Percentiles rank a stretch among this genome's conserved stretches.
Evolutionary conservation across 2,113 vertebrate genomes (phyloP).

Genomic region (Syngnathus typhle): DNA sequence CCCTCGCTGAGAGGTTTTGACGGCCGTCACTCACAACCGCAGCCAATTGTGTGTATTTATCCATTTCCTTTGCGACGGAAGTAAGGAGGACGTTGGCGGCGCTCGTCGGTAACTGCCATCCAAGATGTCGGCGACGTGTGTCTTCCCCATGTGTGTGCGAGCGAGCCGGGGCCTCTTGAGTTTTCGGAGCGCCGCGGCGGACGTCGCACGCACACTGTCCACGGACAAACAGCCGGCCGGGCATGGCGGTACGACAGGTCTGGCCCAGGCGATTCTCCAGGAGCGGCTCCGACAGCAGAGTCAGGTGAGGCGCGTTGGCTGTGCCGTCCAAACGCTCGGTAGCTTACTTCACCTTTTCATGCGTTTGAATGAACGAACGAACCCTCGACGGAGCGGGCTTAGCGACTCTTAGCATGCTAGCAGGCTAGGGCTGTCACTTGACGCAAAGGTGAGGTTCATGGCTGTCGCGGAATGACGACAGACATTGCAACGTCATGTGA

Average conservation of each 20-base stretch:
- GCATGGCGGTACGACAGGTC: slow-evolving; percentile 34
- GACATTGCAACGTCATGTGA: not conserved
- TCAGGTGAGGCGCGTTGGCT: slow-evolving; percentile 47
- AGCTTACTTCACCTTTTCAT: not conserved
- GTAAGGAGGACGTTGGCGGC: slow-evolving; percentile 15
- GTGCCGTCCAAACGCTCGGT: slow-evolving; percentile 12
- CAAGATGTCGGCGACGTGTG: slow-evolving; percentile 72
- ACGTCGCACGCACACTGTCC: slow-evolving; percentile 44
- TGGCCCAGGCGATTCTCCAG: slow-evolving; percentile 72
- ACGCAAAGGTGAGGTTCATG: not conserved
- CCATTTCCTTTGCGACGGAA: slow-evolving; percentile 47
- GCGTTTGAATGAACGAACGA: not conserved
- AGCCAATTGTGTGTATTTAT: slow-evolving; percentile 65
- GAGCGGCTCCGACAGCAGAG: slow-evolving; percentile 62
- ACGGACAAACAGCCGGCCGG: slow-evolving; percentile 30
- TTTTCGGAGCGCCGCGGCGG: slow-evolving; percentile 23
- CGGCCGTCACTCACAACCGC: slow-evolving; percentile 15
- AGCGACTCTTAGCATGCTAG: slow-evolving; percentile 26
- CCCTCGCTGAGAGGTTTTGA: not conserved
- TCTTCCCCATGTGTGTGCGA: slow-evolving; percentile 73
- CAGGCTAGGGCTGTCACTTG: too few species aligned
- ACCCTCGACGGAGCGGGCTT: not conserved
- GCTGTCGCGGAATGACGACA: not conserved
- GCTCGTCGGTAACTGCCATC: slow-evolving; percentile 42
- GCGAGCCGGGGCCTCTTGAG: slow-evolving; percentile 62